phyloP scores from a whole-genome alignment of 2,888 invertebrate species.

The Scaptomyza caliginosa region DNA sequence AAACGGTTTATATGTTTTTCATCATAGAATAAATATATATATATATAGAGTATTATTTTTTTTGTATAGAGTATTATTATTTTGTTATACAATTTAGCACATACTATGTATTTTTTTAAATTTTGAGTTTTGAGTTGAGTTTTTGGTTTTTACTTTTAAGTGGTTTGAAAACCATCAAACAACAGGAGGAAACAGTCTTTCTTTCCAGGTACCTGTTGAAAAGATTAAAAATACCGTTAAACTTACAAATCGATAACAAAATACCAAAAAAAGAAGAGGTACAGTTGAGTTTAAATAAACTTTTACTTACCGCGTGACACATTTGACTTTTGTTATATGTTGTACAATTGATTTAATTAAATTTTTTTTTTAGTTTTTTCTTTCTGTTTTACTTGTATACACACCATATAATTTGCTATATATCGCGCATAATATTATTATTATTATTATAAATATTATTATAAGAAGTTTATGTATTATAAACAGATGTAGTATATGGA shows the following conservation, averaged over 20 bases:
- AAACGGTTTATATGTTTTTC: slow-evolving; percentile 18
- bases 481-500: slow-evolving; percentile 55
- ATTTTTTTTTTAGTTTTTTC: slow-evolving; percentile 12
- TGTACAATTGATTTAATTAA: slow-evolving; percentile 65
- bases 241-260: no score
- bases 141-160: slow-evolving; percentile 60
- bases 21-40: slow-evolving; percentile 32
- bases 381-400: slow-evolving; percentile 47
- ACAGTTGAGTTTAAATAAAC: slow-evolving; percentile 48
- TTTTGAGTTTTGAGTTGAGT: slow-evolving; percentile 21
- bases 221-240: slow-evolving; percentile 49
- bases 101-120: slow-evolving; percentile 18
- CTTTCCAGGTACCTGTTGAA: slow-evolving; percentile 84
- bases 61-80: slow-evolving; percentile 33
- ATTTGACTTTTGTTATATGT: slow-evolving; percentile 77
- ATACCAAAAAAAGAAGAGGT: no score
- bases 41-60: slow-evolving; percentile 30
- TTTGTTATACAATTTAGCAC: slow-evolving; percentile 46
- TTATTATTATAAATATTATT: no score
- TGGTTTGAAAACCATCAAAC: slow-evolving; percentile 84
- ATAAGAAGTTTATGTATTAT: slow-evolving; percentile 47
- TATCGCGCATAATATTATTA: slow-evolving; percentile 68
- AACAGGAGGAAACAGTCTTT: slow-evolving; percentile 85
- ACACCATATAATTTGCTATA: slow-evolving; percentile 64
- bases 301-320: slow-evolving; percentile 84